Conservation (phyloP, 2,888 invertebrate genomes). For the Sinopyrophorus schimmeli region DNA sequence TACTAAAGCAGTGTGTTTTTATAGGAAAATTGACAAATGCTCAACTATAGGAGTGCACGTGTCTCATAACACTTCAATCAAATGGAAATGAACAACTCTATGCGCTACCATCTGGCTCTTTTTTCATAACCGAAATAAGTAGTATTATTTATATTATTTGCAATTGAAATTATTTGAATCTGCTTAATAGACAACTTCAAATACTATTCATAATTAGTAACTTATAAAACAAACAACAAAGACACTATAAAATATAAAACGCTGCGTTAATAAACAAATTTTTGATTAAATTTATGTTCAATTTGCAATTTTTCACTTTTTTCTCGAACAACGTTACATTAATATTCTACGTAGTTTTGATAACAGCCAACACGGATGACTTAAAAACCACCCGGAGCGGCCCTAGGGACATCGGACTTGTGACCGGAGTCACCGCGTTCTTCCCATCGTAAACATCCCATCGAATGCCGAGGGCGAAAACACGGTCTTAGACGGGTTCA, state of each 20-base stretch:
- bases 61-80: slow-evolving; percentile 40
- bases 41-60: slow-evolving; percentile 41
- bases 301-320: too few species aligned
- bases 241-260: too few species aligned
- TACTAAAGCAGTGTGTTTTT: slow-evolving; percentile 22
- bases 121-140: too few species aligned
- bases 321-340: slow-evolving; percentile 17
- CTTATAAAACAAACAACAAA: too few species aligned
- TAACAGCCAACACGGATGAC: slow-evolving; percentile 22
- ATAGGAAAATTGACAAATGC: slow-evolving; percentile 41
- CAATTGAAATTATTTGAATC: too few species aligned
- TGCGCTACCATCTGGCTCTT: slow-evolving; percentile 37
- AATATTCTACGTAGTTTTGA: slow-evolving; percentile 23
- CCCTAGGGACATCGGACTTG: slow-evolving; percentile 44
- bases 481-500: slow-evolving; percentile 25
- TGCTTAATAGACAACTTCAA: too few species aligned
- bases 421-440: slow-evolving; percentile 46
- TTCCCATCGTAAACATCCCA: slow-evolving; percentile 49
- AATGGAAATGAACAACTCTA: slow-evolving; percentile 39
- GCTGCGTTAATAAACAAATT: too few species aligned
- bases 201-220: too few species aligned
- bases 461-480: slow-evolving; percentile 35
- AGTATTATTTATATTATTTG: too few species aligned
- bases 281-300: too few species aligned
- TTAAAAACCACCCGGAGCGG: slow-evolving; percentile 39